Evolutionary conservation across 2,797 vertebrate species (phyloP), one percentile per base, ranked within the genome.

Genomic region (Eupleurogrammus muticus): DNA sequence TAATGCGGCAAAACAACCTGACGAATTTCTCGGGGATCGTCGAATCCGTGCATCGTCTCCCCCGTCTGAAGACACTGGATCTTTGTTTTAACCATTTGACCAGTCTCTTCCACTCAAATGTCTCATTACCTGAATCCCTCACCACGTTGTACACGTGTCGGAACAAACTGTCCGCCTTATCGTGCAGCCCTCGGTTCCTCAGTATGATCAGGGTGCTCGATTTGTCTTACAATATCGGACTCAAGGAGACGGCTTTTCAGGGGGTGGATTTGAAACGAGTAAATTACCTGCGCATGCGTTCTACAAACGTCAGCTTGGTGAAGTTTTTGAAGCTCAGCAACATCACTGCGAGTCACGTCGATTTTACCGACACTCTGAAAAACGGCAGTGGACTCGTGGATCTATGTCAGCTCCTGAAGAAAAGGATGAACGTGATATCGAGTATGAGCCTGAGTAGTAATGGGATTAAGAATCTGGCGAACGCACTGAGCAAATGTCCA

Each of bases 341-440:
- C 1, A 52, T 94, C 32, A 54, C 2, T 1, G 38, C 79, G 36
- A 4, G 51, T 35, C 35, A 77, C 1, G 57, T 95, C 17, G 92
- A 94, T 78, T 94, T 93, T 63, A 91, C 94, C 34, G 92, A 77
- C 32, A 89, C 87, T 60, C 66, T 94, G n/a, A 78, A 74, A 5
- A 77, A 75, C 36, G 23, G 58, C 23, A 54, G 7, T 10, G 17
- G 48, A 38, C 20, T 86, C 11, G 53, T 1, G 0, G 28, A 80
- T 21, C 66, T 95, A 2, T 95, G 94, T 67, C 55, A 0, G 36
- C 6, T 71, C 16, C 67, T 95, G n/a, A 79, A 34, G 9, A 66
- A 0, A 66, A 88, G 60, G 21, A 28, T 58, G 9, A 75, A 52
- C 24, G 0, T 0, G 14, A 73, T 93, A 1, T 40, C 24, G 47